These are phyloP conservation scores for Larimichthys polyactis DNA, from an alignment of 2,113 vertebrate genomes.

Conservation along the genomic window DNA sequence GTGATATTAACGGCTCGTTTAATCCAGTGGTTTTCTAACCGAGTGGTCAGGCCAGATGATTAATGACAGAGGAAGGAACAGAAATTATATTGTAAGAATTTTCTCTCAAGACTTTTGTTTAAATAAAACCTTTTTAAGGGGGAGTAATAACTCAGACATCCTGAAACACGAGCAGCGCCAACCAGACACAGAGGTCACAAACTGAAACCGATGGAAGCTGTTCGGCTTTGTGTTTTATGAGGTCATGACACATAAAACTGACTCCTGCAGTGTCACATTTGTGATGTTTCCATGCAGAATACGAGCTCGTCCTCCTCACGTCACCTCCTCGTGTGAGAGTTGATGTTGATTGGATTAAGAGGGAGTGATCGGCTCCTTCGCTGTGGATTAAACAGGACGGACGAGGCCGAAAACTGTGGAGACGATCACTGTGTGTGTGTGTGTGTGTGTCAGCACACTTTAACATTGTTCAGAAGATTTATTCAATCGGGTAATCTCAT, in stretches of 20 bases:
- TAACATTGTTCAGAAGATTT: not conserved
- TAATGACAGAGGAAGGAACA: not conserved
- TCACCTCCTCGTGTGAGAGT: conserved; percentile 54
- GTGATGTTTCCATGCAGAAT: not conserved
- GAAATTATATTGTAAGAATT: not conserved
- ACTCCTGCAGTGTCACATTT: too few relatives aligned
- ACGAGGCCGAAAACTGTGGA: not conserved
- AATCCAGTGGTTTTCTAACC: too few relatives aligned
- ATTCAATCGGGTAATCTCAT: not conserved
- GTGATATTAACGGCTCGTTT: too few relatives aligned
- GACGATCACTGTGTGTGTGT: not conserved
- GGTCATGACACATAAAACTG: not conserved
- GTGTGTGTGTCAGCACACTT: not conserved
- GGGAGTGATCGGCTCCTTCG: conserved; percentile 51
- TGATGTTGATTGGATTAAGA: conserved; percentile 69
- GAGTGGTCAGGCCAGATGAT: not conserved
- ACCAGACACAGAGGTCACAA: not conserved
- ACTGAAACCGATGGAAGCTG: too few relatives aligned
- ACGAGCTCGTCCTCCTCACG: conserved; percentile 1
- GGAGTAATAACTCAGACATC: not conserved
- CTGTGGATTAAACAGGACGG: conserved; percentile 53
- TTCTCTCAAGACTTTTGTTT: too few relatives aligned
- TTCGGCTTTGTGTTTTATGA: not conserved
- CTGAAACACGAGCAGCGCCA: not conserved
- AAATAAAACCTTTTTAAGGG: not conserved